Evolutionary conservation across 2,888 invertebrate species (phyloP).

Genomic region (Chrysolina haemoptera): DNA sequence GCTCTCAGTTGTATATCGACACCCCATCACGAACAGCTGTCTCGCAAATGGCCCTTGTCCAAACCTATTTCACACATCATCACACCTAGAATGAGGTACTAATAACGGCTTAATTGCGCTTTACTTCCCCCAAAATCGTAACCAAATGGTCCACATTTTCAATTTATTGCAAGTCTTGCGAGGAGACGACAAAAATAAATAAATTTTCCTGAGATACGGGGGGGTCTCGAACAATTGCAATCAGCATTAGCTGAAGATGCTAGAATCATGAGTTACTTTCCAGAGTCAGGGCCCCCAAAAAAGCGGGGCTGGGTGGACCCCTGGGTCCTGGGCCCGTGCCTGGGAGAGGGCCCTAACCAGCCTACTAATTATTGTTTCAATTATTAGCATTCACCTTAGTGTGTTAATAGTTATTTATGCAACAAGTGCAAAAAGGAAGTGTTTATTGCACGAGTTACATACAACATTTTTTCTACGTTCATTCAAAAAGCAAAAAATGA

Average conservation of each 20-base stretch:
- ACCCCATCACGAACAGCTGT: conserved; percentile 51
- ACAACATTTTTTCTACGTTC: too few relatives aligned
- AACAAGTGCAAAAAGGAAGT: too few relatives aligned
- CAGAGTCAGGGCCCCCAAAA: too few relatives aligned
- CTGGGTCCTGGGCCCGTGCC: too few relatives aligned
- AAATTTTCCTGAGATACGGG: background rate
- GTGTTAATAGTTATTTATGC: too few relatives aligned
- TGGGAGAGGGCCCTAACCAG: too few relatives aligned
- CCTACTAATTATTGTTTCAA: too few relatives aligned
- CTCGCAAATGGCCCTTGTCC: conserved; percentile 66
- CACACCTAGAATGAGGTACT: conserved; percentile 59
- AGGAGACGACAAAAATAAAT: background rate
- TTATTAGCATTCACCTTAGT: too few relatives aligned
- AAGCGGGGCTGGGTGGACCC: too few relatives aligned
- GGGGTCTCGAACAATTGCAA: background rate
- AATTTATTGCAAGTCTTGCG: background rate
- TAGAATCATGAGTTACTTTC: too few relatives aligned
- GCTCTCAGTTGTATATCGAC: conserved; percentile 5
- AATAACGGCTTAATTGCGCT: conserved; percentile 38
- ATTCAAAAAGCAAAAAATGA: too few relatives aligned
- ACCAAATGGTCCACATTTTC: conserved; percentile 10
- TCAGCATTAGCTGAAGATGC: background rate
- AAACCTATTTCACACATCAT: conserved; percentile 66
- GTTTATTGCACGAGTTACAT: too few relatives aligned
- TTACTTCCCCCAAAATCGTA: conserved; percentile 1